Conservation (phyloP, 2,888 invertebrate genomes). For the Drosophila diplacantha region DNA sequence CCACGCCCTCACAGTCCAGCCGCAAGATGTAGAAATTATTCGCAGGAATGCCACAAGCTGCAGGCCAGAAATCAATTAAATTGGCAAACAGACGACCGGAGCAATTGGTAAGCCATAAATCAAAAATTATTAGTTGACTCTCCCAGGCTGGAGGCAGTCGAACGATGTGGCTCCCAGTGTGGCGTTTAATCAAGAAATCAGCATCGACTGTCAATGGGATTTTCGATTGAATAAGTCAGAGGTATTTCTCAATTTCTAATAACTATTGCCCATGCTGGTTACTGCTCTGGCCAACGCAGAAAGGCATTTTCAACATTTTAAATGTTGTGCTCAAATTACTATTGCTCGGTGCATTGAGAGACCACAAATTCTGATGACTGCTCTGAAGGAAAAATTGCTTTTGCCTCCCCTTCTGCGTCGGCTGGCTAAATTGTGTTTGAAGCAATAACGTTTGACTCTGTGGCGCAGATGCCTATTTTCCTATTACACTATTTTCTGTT, state of each 20-base stretch:
- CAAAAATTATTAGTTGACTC: slow-evolving; percentile 43
- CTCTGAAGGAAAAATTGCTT: slow-evolving; percentile 19
- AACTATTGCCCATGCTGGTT: slow-evolving; percentile 32
- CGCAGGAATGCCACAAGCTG: slow-evolving; percentile 15
- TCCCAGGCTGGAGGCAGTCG: slow-evolving; percentile 8
- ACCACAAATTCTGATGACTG: slow-evolving; percentile 37
- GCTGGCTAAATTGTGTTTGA: slow-evolving; percentile 47
- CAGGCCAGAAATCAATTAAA: slow-evolving; percentile 51
- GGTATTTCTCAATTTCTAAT: slow-evolving; percentile 30
- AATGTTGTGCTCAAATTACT: slow-evolving; percentile 26
- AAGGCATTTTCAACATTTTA: slow-evolving; percentile 32
- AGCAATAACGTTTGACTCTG: slow-evolving; percentile 51
- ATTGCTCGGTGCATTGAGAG: slow-evolving; percentile 13
- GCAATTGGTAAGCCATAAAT: slow-evolving; percentile 34
- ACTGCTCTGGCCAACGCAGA: slow-evolving; percentile 12
- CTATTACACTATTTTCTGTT: slow-evolving; percentile 9
- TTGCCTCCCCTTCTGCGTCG: slow-evolving; percentile 8
- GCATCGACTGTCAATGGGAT: slow-evolving; percentile 54
- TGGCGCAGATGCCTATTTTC: slow-evolving; percentile 8
- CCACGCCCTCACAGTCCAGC: slow-evolving; percentile 23
- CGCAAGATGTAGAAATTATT: slow-evolving; percentile 11
- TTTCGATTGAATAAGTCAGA: slow-evolving; percentile 43
- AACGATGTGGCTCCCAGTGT: slow-evolving; percentile 7
- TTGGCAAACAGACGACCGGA: slow-evolving; percentile 23
- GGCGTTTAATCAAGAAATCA: slow-evolving; percentile 33